Percentiles rank a stretch among this genome's conserved stretches.
phyloP scores from a whole-genome alignment of 2,113 vertebrate species.

The Cyanocitta stelleri region DNA sequence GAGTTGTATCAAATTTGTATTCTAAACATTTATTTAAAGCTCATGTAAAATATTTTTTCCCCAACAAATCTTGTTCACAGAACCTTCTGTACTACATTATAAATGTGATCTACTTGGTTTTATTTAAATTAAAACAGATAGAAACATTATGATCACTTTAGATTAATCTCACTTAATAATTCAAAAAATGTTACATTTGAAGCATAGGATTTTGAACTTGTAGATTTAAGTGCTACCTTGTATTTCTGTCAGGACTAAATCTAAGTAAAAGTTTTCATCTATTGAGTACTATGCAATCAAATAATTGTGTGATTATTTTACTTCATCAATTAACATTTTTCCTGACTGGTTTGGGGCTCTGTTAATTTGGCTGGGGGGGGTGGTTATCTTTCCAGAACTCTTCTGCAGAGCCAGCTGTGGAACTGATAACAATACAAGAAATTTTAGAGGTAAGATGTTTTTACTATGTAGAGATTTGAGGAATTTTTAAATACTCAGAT shows the following conservation, averaged over 20 bases:
- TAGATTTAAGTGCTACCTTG: not conserved
- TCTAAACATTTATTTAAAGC: not conserved
- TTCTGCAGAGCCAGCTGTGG: not conserved
- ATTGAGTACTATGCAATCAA: not conserved
- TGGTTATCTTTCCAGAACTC: constrained; percentile 27
- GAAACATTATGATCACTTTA: not conserved
- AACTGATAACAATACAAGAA: constrained; percentile 57
- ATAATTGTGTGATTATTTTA: not conserved
- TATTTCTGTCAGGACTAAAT: not conserved
- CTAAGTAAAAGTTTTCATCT: not conserved
- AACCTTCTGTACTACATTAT: not conserved
- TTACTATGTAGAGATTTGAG: not conserved
- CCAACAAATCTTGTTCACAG: not conserved
- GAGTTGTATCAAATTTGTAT: not conserved
- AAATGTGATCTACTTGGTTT: not conserved
- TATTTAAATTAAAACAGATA: not conserved
- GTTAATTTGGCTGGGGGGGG: not conserved
- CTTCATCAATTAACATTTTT: not conserved
- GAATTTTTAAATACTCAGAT: not conserved
- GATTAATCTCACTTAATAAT: not conserved
- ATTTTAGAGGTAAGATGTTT: constrained; percentile 71
- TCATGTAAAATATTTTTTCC: not conserved
- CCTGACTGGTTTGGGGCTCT: not conserved
- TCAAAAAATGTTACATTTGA: not conserved
- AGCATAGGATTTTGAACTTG: not conserved